Evolutionary conservation across 1,140 invertebrate genomes (phyloP).

Genomic region (Tetranychus urticae): DNA sequence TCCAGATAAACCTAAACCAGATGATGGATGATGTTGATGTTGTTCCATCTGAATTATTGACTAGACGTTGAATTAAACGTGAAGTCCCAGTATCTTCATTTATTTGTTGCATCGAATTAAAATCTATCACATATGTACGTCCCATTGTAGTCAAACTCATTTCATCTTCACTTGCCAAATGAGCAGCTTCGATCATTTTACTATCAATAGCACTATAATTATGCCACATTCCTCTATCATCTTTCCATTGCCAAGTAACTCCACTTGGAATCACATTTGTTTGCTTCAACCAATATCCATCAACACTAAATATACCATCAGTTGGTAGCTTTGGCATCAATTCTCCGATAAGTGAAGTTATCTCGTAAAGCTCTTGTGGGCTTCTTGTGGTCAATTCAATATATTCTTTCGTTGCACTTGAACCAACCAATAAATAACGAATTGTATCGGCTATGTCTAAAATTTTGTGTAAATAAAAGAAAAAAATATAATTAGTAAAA

Average conservation of each 20-base stretch:
- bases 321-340: slow-evolving; percentile 77
- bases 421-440: slow-evolving; percentile 67
- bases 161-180: slow-evolving; percentile 78
- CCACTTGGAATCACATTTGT: slow-evolving; percentile 26
- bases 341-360: slow-evolving; percentile 82
- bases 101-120: slow-evolving; percentile 90
- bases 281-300: slow-evolving; percentile 53
- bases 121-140: slow-evolving; percentile 79
- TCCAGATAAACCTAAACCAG: background rate
- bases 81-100: slow-evolving; percentile 90
- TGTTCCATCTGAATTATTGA: slow-evolving; percentile 10
- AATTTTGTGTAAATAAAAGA: slow-evolving; percentile 11
- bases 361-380: slow-evolving; percentile 85
- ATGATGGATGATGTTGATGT: background rate
- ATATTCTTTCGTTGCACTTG: slow-evolving; percentile 20
- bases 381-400: slow-evolving; percentile 33
- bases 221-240: slow-evolving; percentile 50
- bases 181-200: slow-evolving; percentile 63
- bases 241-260: slow-evolving; percentile 85
- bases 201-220: slow-evolving; percentile 44
- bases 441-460: slow-evolving; percentile 71
- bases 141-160: slow-evolving; percentile 70
- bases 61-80: slow-evolving; percentile 52
- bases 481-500: background rate
- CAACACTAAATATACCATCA: slow-evolving; percentile 80